Conservation (phyloP, 2,113 vertebrate species). For the Poecilia latipinna region DNA sequence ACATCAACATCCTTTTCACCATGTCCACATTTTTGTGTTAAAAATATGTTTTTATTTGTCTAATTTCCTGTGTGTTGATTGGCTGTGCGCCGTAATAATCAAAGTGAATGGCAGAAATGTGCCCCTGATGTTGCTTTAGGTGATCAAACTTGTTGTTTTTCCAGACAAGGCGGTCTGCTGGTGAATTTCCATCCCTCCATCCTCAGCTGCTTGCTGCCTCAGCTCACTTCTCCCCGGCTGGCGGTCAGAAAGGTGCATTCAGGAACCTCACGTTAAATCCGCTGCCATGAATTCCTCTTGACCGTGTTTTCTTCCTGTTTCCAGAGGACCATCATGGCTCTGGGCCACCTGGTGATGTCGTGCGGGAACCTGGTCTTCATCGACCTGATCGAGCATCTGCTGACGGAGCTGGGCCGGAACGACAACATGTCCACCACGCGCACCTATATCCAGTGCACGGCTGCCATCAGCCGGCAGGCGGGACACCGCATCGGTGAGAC, state of each 20-base stretch:
- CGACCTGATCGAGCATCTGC: slow-evolving; percentile 97
- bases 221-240: slow-evolving; percentile 97
- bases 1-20: too few relatives aligned
- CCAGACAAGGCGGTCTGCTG: slow-evolving; percentile 96
- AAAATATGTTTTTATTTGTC: too few relatives aligned
- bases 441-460: slow-evolving; percentile 98
- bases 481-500: slow-evolving; percentile 96
- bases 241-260: slow-evolving; percentile 89
- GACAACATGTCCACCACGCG: slow-evolving; percentile 99
- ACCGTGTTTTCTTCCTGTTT: background rate
- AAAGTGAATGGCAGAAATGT: too few relatives aligned
- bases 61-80: too few relatives aligned
- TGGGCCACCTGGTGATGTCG: slow-evolving; percentile 98
- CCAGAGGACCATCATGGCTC: slow-evolving; percentile 97
- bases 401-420: slow-evolving; percentile 94
- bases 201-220: slow-evolving; percentile 97
- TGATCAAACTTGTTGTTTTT: background rate
- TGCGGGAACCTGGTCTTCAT: slow-evolving; percentile 98
- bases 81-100: too few relatives aligned
- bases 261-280: background rate
- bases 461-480: slow-evolving; percentile 98
- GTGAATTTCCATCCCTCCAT: slow-evolving; percentile 99
- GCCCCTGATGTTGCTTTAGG: background rate
- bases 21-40: too few relatives aligned
- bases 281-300: background rate